Evolutionary conservation across 2,888 invertebrate species (phyloP).

Genomic region (Epinotia brunnichana): DNA sequence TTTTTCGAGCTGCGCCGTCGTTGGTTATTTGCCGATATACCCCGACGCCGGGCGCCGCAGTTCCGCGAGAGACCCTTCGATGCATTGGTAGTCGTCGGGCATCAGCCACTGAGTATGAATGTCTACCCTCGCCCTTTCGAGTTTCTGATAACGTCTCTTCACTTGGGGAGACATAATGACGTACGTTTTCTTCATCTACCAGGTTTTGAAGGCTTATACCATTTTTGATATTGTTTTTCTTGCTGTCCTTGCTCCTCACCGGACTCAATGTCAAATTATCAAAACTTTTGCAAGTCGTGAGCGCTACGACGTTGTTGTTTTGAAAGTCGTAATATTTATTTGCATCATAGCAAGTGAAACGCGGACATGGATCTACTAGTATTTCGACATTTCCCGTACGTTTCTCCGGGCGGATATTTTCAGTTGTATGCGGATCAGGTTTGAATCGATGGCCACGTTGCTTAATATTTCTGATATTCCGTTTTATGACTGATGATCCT

Average conservation of each 20-base stretch:
- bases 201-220: constrained; percentile 77
- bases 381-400: constrained; percentile 43
- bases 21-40: constrained; percentile 74
- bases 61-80: constrained; percentile 62
- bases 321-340: constrained; percentile 71
- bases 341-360: constrained; percentile 70
- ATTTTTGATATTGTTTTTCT: constrained; percentile 61
- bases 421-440: constrained; percentile 56
- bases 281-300: constrained; percentile 77
- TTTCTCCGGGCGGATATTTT: constrained; percentile 53
- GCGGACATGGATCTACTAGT: constrained; percentile 67
- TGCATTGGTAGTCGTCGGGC: constrained; percentile 64
- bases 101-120: constrained; percentile 73
- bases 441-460: constrained; percentile 67
- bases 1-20: constrained; percentile 60
- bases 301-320: constrained; percentile 70
- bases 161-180: constrained; percentile 68
- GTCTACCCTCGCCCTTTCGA: constrained; percentile 64
- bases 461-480: constrained; percentile 76
- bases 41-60: constrained; percentile 72
- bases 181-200: constrained; percentile 67
- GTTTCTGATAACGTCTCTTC: constrained; percentile 56
- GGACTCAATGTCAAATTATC: constrained; percentile 75
- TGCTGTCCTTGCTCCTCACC: constrained; percentile 54
- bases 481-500: constrained; percentile 74